Base-by-base conservation (phyloP, 2,113 vertebrate genomes). In the Emydura subglobosa region DNA sequence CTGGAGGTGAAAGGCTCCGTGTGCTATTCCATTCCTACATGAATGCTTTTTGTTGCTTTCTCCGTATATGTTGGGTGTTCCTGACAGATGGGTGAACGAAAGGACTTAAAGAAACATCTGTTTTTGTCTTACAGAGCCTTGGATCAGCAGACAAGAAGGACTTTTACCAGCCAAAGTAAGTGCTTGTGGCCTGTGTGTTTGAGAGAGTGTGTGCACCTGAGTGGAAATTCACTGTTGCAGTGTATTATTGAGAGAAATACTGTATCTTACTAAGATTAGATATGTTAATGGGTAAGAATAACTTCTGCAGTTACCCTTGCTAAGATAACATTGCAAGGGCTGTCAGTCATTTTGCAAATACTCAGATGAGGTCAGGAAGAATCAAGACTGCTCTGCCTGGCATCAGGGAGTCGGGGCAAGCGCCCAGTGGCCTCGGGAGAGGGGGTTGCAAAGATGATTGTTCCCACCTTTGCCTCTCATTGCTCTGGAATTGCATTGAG, bases 141-240 rank as follows among this genome's bases (percentile, higher is more conserved):
- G 99, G 99, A 79, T 99, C 99, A 1, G 98, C 98, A 0, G 98
- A 99, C 95, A 98, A 98, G 94, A 99, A 99, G 96, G 98, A 99
- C 93, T 98, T 98, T 82, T 98, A 98, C 94, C 98, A 97, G 49
- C 98, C 98, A 39, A 99, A 98, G 99, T 99, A 98, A 98, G 99
- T 96, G 93, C 83, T 89, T 9, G 89, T 34, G 89, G 87, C 74
- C 0, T 74, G n/a, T 92, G 96, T 97, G 93, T 96, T 93, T 95
- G 95, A 34, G 16, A 34, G 72, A 16, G 24, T 25, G 7, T 7
- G 24, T 16, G 42, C 24, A 47, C 92, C 61, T 79, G 92, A 83
- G 11, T 96, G 93, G 95, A 95, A 97, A 94, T 96, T 95, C 96
- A 92, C 2, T 0, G 74, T 86, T 65, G 81, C 88, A 92, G 91